phyloP scores from a whole-genome alignment of 2,888 invertebrate genomes.

The Macrophya alboannulata region DNA sequence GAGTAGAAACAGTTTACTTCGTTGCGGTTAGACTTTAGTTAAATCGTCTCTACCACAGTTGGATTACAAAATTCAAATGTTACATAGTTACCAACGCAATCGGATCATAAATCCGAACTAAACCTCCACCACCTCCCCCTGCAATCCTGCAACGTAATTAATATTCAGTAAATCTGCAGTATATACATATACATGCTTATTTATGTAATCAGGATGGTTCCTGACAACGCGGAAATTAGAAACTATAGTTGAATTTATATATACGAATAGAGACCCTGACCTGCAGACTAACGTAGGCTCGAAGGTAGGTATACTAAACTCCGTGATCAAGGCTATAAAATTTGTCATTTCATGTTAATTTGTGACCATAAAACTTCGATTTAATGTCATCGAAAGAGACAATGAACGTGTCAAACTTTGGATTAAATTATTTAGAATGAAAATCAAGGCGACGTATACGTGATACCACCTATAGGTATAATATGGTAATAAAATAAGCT shows the following conservation, averaged over 20 bases:
- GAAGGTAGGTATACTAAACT: not conserved
- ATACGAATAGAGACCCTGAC: slow-evolving; percentile 11
- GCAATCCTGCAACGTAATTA: too few species aligned
- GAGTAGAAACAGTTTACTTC: not conserved
- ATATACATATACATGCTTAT: not conserved
- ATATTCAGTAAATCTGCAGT: not conserved
- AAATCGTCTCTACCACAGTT: not conserved
- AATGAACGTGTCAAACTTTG: not conserved
- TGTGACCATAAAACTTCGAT: not conserved
- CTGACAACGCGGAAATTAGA: slow-evolving; percentile 32
- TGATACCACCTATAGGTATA: not conserved
- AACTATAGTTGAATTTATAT: not conserved
- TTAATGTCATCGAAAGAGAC: not conserved
- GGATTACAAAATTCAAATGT: not conserved
- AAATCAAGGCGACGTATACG: not conserved
- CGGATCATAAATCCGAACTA: too few species aligned
- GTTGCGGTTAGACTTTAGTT: not conserved
- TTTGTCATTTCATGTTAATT: slow-evolving; percentile 22
- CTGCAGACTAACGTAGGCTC: too few species aligned
- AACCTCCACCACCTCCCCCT: too few species aligned
- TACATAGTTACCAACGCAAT: too few species aligned
- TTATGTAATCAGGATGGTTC: not conserved
- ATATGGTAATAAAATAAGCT: not conserved
- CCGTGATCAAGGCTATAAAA: slow-evolving; percentile 9
- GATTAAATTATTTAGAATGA: not conserved